phyloP scores from a whole-genome alignment of 2,113 vertebrate species.

The Paradoxurus hermaphroditus region DNA sequence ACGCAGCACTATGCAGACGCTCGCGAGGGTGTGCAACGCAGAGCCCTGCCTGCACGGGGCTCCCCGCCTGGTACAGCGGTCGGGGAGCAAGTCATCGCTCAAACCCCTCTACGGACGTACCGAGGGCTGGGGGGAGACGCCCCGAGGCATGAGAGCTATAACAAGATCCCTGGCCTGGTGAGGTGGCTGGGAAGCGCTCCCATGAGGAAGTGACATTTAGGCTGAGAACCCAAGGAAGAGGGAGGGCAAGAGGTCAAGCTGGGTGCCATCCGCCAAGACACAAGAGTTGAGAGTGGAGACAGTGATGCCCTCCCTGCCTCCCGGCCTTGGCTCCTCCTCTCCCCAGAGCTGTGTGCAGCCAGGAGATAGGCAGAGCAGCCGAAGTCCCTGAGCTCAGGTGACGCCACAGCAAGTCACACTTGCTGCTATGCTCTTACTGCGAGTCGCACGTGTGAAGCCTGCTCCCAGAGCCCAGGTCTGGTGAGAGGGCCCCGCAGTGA shows the following conservation, averaged over 20 bases:
- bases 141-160: no score
- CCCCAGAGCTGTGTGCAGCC: background rate
- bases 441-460: background rate
- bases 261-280: background rate
- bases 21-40: background rate
- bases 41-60: background rate
- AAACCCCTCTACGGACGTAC: background rate
- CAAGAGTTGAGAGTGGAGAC: background rate
- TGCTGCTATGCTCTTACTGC: background rate
- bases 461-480: background rate
- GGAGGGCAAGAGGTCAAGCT: background rate
- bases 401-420: background rate
- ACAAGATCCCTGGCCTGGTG: background rate
- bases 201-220: background rate
- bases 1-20: accelerated
- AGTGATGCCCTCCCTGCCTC: no score
- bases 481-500: background rate
- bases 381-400: background rate
- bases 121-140: background rate
- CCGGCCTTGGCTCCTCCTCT: background rate
- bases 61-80: background rate
- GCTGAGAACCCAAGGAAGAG: background rate
- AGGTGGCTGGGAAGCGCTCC: background rate
- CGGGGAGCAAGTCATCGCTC: background rate
- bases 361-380: background rate